These are phyloP conservation scores for Ageneiosus marmoratus DNA, from an alignment of 2,113 vertebrate species.

Conservation along the genomic window DNA sequence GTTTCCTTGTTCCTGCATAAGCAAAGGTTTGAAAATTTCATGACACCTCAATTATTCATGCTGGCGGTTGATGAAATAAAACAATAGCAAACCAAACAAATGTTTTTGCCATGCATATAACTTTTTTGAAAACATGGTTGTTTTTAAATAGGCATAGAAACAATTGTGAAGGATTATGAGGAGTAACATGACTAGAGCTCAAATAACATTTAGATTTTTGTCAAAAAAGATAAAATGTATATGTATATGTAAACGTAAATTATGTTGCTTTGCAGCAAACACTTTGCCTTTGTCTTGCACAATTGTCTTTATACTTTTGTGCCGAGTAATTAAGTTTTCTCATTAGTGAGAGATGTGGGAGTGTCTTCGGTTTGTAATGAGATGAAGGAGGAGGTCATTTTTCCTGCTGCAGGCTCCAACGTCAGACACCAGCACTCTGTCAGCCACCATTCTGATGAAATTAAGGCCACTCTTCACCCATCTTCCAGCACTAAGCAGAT, in stretches of 20 bases:
- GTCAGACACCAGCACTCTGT: constrained; percentile 63
- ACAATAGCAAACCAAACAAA: constrained; percentile 30
- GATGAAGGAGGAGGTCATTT: constrained; percentile 59
- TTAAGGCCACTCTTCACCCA: constrained; percentile 65
- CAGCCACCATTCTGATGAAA: constrained; percentile 68
- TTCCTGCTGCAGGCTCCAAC: constrained; percentile 56
- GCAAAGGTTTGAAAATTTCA: constrained; percentile 65
- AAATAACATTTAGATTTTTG: background rate
- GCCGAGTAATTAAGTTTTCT: constrained; percentile 68
- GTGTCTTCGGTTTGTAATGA: constrained; percentile 65
- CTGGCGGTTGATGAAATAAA: constrained; percentile 52
- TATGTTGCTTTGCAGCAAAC: constrained; percentile 4
- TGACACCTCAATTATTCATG: constrained; percentile 67
- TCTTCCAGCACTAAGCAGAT: constrained; percentile 64
- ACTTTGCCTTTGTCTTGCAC: constrained; percentile 17
- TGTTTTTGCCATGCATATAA: background rate
- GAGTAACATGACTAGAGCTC: background rate
- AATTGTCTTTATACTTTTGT: constrained; percentile 56
- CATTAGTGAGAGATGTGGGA: constrained; percentile 65
- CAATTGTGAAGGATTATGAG: background rate
- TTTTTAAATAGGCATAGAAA: background rate
- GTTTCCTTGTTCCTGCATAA: constrained; percentile 69
- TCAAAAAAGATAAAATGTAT: background rate
- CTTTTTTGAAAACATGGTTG: background rate
- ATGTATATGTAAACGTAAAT: background rate